These are phyloP conservation scores for Sebastes nivosus DNA, from an alignment of 2,797 vertebrate genomes.

Conservation along the genomic window DNA sequence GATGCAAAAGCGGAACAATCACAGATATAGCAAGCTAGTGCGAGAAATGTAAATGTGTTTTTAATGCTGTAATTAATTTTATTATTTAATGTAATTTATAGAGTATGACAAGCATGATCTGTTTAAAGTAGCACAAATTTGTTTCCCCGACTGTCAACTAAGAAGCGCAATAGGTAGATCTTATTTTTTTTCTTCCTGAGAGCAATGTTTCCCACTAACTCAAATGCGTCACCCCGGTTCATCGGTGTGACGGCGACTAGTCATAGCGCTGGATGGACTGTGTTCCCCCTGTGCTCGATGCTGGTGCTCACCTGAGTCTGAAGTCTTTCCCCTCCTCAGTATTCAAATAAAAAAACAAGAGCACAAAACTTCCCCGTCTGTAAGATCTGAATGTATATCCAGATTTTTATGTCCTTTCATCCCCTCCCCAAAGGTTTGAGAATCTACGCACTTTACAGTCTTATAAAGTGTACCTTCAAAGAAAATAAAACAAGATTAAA, in stretches of 20 bases:
- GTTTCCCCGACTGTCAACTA: slow-evolving; percentile 28
- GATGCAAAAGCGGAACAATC: slow-evolving; percentile 73
- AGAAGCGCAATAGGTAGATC: slow-evolving; percentile 18
- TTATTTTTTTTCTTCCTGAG: neutral
- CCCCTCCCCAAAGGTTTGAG: slow-evolving; percentile 45
- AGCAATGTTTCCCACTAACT: slow-evolving; percentile 27
- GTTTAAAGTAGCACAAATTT: slow-evolving; percentile 74
- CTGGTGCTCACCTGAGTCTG: slow-evolving; percentile 34
- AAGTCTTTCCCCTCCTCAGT: slow-evolving; percentile 16
- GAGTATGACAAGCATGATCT: slow-evolving; percentile 74
- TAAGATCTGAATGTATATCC: slow-evolving; percentile 71
- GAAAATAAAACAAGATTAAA: slow-evolving; percentile 69
- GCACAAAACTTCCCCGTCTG: slow-evolving; percentile 55
- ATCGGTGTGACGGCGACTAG: neutral
- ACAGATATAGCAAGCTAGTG: slow-evolving; percentile 42
- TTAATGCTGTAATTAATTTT: slow-evolving; percentile 82
- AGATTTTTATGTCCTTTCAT: slow-evolving; percentile 34
- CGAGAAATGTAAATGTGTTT: slow-evolving; percentile 73
- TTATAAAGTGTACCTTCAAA: slow-evolving; percentile 76
- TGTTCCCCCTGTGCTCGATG: neutral
- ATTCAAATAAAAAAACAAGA: slow-evolving; percentile 48
- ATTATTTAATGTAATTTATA: slow-evolving; percentile 88
- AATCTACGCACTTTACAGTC: slow-evolving; percentile 79
- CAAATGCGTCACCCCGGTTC: neutral
- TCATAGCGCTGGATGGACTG: neutral